A percentile compares a stretch with the other conserved stretches of the same genome.
phyloP scores from a whole-genome alignment of 1,140 invertebrate species.

The Phenacoccus solenopsis region DNA sequence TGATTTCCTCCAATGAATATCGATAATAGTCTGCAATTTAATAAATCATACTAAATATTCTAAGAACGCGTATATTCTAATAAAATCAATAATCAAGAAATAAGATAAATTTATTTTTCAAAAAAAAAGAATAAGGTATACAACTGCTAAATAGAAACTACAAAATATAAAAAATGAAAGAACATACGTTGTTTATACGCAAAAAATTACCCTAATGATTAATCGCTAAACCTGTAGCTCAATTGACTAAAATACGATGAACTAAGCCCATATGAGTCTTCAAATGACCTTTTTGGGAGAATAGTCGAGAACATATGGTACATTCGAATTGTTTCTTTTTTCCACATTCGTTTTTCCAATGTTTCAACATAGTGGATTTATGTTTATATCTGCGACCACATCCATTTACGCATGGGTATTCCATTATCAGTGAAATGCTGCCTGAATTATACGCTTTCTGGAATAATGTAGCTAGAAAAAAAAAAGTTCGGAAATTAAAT shows the following conservation, averaged over 20 bases:
- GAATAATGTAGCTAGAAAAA: neutral
- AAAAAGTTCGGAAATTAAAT: neutral
- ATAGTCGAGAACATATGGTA: neutral
- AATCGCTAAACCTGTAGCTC: too few species aligned
- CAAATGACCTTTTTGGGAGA: conserved; percentile 1
- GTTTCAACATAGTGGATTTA: conserved; percentile 35
- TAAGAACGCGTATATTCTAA: too few species aligned
- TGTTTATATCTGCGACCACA: conserved; percentile 13
- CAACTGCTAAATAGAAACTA: too few species aligned
- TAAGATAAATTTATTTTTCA: too few species aligned
- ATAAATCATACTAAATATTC: too few species aligned
- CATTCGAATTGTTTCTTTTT: conserved; percentile 35
- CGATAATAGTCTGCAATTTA: too few species aligned
- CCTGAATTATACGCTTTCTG: neutral
- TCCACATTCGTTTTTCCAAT: conserved; percentile 37
- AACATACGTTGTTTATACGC: too few species aligned
- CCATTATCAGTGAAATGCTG: neutral
- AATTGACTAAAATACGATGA: neutral
- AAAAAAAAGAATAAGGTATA: too few species aligned
- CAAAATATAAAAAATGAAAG: too few species aligned
- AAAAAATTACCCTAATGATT: too few species aligned
- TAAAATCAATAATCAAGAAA: too few species aligned
- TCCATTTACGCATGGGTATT: neutral
- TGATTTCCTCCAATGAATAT: too few species aligned
- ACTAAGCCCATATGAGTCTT: conserved; percentile 5